Evolutionary conservation across 2,888 invertebrate species (phyloP), one percentile per base, ranked within the genome.

Genomic region (Aphodius sticticus): DNA sequence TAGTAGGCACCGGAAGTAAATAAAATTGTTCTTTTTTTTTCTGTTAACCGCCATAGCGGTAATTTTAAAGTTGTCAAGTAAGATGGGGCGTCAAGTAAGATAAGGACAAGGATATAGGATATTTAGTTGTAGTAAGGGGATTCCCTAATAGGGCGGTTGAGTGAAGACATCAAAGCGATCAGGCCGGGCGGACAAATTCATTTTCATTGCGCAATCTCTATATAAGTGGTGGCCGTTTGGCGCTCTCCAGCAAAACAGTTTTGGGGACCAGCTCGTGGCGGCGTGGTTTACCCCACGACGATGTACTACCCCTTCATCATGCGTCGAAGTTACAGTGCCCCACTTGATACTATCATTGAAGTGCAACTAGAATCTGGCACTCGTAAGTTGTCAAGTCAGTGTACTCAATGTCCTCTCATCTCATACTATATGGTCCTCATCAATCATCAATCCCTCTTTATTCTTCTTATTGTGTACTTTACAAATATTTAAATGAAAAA

Each of bases 281-380:
- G 26, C 26, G 26, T 26, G 26, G 26, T 26, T 26, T 26, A 26
- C 26, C 26, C 26, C 26, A 26, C 26, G 26, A 26, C 26, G 26
- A 53, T 53, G 53, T 53, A 53, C 53, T 53, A 53, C 53, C 53
- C 53, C 53, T 35, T 35, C 36, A 37, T 6, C n/a, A 36, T 74
- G 74, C 16, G 36, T 9, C 26, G 74, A 26, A 74, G 36, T 35
- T 74, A 36, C n/a, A 74, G 74, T 74, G 74, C 74, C n/a, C 74
- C 74, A 26, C 74, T 74, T 74, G 35, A 12, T 35, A 74, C 74
- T 6, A 74, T 74, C n/a, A 74, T 74, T 15, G 74, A 74, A 36
- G 74, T 74, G 26, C 36, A 74, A 74, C 74, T 26, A 15, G 74
- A 74, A 74, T 71, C 71, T 6, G 74, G 74, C 74, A n/a, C 74